Percentiles rank a stretch among this genome's conserved stretches.
These are phyloP conservation scores for Poicephalus gulielmi DNA, from an alignment of 2,113 vertebrate species.

Conservation along the genomic window DNA sequence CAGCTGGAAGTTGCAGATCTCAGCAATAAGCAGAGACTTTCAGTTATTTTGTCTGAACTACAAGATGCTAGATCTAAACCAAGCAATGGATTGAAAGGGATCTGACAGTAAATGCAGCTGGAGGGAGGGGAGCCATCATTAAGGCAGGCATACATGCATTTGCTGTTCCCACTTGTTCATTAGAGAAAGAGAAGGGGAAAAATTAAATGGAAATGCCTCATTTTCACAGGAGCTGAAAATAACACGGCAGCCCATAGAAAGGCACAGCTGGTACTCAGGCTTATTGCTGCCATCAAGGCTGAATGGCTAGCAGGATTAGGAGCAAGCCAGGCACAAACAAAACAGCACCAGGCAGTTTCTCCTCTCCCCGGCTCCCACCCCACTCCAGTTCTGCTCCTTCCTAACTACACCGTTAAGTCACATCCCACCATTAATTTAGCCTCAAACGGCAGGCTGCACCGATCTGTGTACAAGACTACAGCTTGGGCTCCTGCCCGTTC, in stretches of 20 bases:
- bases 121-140: not conserved
- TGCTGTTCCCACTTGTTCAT: conserved; percentile 38
- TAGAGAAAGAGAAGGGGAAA: not conserved
- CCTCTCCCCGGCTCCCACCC: not conserved
- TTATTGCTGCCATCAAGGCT: conserved; percentile 25
- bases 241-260: conserved; percentile 3
- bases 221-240: conserved; percentile 39
- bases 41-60: not conserved
- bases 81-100: not conserved
- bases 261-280: conserved; percentile 29
- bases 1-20: not conserved
- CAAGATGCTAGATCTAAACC: not conserved
- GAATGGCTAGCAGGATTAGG: conserved; percentile 43
- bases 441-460: not conserved
- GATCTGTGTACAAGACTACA: not conserved
- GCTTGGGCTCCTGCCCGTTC: not conserved
- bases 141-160: not conserved
- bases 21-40: not conserved
- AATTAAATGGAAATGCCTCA: conserved; percentile 48
- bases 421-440: not conserved
- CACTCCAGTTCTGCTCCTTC: not conserved
- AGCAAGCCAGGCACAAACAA: conserved; percentile 1
- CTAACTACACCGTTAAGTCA: not conserved
- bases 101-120: not conserved
- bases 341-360: conserved; percentile 14